Percentiles rank a stretch among this genome's conserved stretches.
Conservation (phyloP, 1,140 invertebrate genomes). For the Megathymus violae region DNA sequence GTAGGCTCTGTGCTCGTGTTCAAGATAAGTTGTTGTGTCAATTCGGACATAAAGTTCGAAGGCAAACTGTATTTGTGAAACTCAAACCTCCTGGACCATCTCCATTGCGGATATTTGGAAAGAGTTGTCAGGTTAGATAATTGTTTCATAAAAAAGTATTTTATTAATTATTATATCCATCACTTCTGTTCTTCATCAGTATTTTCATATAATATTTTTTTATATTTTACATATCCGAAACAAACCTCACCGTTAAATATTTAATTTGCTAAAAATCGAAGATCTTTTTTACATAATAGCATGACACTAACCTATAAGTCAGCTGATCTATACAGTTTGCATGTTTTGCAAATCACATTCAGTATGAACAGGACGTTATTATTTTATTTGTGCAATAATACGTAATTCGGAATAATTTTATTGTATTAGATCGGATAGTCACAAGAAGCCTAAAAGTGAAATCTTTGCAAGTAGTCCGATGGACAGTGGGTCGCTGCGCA, state of each 20-base stretch:
- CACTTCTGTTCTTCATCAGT: background rate
- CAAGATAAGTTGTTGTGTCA: constrained; percentile 90
- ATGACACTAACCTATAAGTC: constrained; percentile 77
- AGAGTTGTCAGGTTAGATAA: constrained; percentile 83
- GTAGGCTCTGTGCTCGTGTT: constrained; percentile 90
- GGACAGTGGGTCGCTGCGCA: constrained; percentile 63
- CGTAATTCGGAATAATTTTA: constrained; percentile 16
- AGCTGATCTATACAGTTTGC: constrained; percentile 73
- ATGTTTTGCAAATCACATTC: no score
- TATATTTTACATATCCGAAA: background rate
- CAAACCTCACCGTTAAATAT: background rate
- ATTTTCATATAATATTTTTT: background rate
- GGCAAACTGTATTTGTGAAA: constrained; percentile 86
- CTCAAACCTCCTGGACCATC: constrained; percentile 84
- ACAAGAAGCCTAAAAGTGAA: constrained; percentile 74
- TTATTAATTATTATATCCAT: background rate
- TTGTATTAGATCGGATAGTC: constrained; percentile 41
- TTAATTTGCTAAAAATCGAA: constrained; percentile 28
- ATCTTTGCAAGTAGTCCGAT: constrained; percentile 55
- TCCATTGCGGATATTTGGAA: constrained; percentile 82
- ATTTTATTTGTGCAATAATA: no score
- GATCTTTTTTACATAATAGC: constrained; percentile 76
- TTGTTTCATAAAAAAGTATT: constrained; percentile 23
- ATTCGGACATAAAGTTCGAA: constrained; percentile 87
- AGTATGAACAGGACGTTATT: no score